Conservation (phyloP, 2,113 vertebrate genomes). For the Cettia cetti region DNA sequence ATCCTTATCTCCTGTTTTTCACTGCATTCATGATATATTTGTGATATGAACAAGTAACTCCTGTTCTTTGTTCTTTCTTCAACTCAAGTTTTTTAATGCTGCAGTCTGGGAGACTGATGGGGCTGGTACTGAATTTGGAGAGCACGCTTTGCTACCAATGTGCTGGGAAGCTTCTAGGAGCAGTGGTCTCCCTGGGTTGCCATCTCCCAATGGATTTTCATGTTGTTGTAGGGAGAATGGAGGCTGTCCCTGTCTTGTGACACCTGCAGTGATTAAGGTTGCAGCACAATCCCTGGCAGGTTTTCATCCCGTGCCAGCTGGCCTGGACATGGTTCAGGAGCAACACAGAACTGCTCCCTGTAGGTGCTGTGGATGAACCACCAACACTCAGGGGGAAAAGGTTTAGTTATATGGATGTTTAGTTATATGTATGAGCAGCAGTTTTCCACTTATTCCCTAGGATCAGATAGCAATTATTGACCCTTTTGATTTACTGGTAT, state of each 20-base stretch:
- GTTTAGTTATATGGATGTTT: background rate
- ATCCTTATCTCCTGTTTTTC: background rate
- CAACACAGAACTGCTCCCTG: background rate
- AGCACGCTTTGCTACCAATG: background rate
- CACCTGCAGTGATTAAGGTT: background rate
- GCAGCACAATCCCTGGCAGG: background rate
- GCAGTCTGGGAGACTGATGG: background rate
- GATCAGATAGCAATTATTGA: background rate
- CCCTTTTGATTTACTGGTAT: background rate
- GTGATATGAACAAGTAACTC: background rate
- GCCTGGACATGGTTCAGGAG: background rate
- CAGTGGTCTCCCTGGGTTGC: background rate
- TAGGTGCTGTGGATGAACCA: background rate
- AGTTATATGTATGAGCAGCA: background rate
- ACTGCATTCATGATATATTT: background rate
- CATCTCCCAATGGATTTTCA: background rate
- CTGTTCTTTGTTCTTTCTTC: background rate
- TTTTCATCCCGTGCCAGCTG: background rate
- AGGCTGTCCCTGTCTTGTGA: background rate
- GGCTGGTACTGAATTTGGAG: background rate
- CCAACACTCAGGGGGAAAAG: accelerated
- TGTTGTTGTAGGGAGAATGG: background rate
- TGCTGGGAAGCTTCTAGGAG: background rate
- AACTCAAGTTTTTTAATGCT: background rate
- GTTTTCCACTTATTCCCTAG: background rate